phyloP scores from a whole-genome alignment of 2,888 invertebrate genomes.

The Drosophila neonasuta region DNA sequence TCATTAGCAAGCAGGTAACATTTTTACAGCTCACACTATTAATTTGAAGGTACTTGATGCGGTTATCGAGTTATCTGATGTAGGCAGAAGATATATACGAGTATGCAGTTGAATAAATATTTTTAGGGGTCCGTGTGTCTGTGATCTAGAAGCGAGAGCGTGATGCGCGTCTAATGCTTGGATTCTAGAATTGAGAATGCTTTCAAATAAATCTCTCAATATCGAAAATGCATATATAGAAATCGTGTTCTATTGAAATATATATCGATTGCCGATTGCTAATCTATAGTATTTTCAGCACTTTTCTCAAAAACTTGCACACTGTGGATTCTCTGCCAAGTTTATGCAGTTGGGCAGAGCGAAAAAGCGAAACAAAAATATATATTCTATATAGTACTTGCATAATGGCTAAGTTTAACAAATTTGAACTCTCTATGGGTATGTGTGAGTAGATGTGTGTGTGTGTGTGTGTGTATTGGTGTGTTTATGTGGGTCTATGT shows the following conservation, averaged over 20 bases:
- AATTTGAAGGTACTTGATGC: slow-evolving; percentile 78
- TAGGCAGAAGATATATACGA: slow-evolving; percentile 42
- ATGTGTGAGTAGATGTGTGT: slow-evolving; percentile 27
- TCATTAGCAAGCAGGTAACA: slow-evolving; percentile 81
- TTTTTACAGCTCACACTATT: slow-evolving; percentile 82
- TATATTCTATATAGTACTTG: slow-evolving; percentile 9
- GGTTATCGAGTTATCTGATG: slow-evolving; percentile 42
- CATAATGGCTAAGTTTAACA: slow-evolving; percentile 32
- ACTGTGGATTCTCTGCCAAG: slow-evolving; percentile 54
- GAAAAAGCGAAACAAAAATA: slow-evolving; percentile 28
- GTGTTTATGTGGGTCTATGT: slow-evolving; percentile 46
- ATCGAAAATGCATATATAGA: slow-evolving; percentile 8
- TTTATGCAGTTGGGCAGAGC: slow-evolving; percentile 38
- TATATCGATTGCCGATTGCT: slow-evolving; percentile 7
- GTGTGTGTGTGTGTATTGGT: slow-evolving; percentile 27
- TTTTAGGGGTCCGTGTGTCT: slow-evolving; percentile 5
- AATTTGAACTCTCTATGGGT: slow-evolving; percentile 42
- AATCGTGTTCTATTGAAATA: neutral
- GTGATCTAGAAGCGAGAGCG: slow-evolving; percentile 43
- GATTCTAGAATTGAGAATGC: slow-evolving; percentile 2
- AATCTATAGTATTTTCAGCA: slow-evolving; percentile 2
- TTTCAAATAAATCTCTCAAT: slow-evolving; percentile 23
- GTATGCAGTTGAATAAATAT: slow-evolving; percentile 1
- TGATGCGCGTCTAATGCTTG: slow-evolving; percentile 36
- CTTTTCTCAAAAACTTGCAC: slow-evolving; percentile 45